Evolutionary conservation across 1,140 invertebrate species (phyloP).

Genomic region (Ips typographus): DNA sequence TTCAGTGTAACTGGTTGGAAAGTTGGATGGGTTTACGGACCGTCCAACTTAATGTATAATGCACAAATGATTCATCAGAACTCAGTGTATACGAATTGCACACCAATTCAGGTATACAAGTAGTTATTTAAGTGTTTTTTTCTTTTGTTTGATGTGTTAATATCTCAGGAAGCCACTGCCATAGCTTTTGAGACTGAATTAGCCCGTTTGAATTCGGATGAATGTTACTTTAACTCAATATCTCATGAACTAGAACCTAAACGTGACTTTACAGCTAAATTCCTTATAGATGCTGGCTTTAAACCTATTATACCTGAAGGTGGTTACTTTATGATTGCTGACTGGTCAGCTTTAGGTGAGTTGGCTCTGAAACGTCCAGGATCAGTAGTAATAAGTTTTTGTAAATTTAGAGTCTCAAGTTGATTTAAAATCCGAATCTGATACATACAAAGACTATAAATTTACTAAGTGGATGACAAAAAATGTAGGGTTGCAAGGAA

Average conservation of each 20-base stretch:
- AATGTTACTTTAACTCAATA: constrained; percentile 86
- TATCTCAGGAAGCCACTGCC: constrained; percentile 79
- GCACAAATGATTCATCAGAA: constrained; percentile 92
- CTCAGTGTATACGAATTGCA: constrained; percentile 86
- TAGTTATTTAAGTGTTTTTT: background rate
- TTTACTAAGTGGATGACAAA: constrained; percentile 96
- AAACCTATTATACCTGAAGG: constrained; percentile 91
- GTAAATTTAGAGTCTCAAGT: constrained; percentile 58
- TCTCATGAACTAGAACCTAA: constrained; percentile 79
- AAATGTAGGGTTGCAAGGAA: constrained; percentile 89
- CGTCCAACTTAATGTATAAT: constrained; percentile 75
- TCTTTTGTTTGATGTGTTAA: background rate
- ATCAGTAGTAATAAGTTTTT: background rate
- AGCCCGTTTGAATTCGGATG: constrained; percentile 64
- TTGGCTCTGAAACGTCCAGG: constrained; percentile 15
- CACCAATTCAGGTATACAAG: constrained; percentile 69
- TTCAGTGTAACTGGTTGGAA: constrained; percentile 98
- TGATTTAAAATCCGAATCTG: constrained; percentile 66
- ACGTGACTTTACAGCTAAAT: constrained; percentile 79
- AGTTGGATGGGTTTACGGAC: constrained; percentile 95
- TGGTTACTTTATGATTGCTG: constrained; percentile 95
- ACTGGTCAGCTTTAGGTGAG: constrained; percentile 79
- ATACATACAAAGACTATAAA: constrained; percentile 80
- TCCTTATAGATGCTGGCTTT: constrained; percentile 80
- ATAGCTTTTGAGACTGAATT: constrained; percentile 87